These are phyloP conservation scores for Euura saliciscinereae DNA, from an alignment of 1,140 invertebrate genomes.

Conservation along the genomic window DNA sequence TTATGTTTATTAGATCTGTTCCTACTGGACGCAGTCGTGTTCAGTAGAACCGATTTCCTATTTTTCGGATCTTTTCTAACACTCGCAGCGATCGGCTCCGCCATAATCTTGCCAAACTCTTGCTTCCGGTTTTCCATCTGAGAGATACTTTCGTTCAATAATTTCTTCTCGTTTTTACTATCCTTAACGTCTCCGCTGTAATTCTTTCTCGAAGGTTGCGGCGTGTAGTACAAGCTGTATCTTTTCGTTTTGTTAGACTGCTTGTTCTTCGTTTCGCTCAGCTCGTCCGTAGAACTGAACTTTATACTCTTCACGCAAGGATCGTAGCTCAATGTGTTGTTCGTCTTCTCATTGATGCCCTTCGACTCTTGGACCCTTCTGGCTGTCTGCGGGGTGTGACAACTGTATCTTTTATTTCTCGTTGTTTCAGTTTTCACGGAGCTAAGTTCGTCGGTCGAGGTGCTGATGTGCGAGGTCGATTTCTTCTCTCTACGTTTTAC, in stretches of 20 bases:
- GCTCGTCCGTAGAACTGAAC: slow-evolving; percentile 47
- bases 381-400: slow-evolving; percentile 27
- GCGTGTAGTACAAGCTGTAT: slow-evolving; percentile 50
- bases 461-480: slow-evolving; percentile 11
- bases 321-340: background rate
- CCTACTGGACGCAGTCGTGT: slow-evolving; percentile 35
- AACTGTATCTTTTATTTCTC: slow-evolving; percentile 40
- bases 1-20: slow-evolving; percentile 40
- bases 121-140: slow-evolving; percentile 17
- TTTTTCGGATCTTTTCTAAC: slow-evolving; percentile 21
- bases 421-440: background rate
- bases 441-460: slow-evolving; percentile 9
- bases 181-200: slow-evolving; percentile 41
- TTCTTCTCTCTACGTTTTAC: slow-evolving; percentile 39
- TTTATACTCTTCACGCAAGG: slow-evolving; percentile 29
- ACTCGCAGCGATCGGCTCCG: background rate
- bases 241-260: slow-evolving; percentile 41
- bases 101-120: background rate
- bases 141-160: background rate
- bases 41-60: slow-evolving; percentile 35
- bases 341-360: slow-evolving; percentile 9
- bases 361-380: slow-evolving; percentile 29
- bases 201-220: slow-evolving; percentile 44
- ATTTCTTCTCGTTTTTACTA: slow-evolving; percentile 31
- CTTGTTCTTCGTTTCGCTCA: slow-evolving; percentile 37